phyloP scores from a whole-genome alignment of 2,888 invertebrate genomes.

The Neoitamus cyanurus region DNA sequence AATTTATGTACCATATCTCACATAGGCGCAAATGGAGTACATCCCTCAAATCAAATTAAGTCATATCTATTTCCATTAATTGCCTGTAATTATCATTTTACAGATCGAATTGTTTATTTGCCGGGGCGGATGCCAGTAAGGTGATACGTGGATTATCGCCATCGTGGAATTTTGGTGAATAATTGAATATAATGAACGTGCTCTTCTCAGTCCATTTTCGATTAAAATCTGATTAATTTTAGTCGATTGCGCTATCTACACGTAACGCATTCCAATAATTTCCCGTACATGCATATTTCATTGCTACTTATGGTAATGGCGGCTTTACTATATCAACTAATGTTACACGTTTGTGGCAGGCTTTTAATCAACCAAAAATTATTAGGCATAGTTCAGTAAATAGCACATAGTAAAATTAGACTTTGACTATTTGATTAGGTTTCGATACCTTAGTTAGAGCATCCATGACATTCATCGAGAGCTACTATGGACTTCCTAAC shows the following conservation, averaged over 20 bases:
- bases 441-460: no score
- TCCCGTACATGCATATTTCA: not conserved
- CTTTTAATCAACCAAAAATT: no score
- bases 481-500: no score
- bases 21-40: not conserved
- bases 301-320: no score
- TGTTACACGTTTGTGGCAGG: no score
- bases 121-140: not conserved
- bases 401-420: no score
- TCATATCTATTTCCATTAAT: not conserved
- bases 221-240: not conserved
- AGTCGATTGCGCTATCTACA: not conserved
- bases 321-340: no score
- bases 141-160: not conserved
- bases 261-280: not conserved
- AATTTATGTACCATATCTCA: not conserved
- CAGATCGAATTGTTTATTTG: not conserved
- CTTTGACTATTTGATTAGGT: no score
- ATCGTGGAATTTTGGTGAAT: not conserved
- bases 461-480: no score
- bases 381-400: no score
- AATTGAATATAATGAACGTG: not conserved
- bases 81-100: not conserved
- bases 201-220: not conserved
- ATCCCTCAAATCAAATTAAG: not conserved